Evolutionary conservation across 2,888 invertebrate species (phyloP).

Genomic region (Enoplolaimus lenunculus): DNA sequence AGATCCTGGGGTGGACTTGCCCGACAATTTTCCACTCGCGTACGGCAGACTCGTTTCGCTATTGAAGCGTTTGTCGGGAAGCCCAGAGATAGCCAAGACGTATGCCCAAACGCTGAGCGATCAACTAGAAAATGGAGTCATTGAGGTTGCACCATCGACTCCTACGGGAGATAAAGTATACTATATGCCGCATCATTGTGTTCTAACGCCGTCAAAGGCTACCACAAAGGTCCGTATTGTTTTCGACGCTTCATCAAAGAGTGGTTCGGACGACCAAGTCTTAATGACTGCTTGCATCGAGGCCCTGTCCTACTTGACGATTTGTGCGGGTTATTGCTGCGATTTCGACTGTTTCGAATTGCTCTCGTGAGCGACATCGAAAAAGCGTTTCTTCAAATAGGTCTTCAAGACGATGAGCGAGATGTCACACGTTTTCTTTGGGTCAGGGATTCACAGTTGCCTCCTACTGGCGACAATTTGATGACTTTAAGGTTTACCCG

Average conservation of each 20-base stretch:
- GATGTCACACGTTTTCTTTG: constrained; percentile 23
- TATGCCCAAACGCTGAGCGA: constrained; percentile 20
- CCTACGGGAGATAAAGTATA: constrained; percentile 1
- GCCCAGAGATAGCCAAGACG: constrained; percentile 3
- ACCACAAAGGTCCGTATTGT: constrained; percentile 26
- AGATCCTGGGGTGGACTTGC: neutral
- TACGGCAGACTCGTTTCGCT: neutral
- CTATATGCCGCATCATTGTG: constrained; percentile 25
- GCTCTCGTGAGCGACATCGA: constrained; percentile 25
- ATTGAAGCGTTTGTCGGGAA: neutral
- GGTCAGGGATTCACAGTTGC: constrained; percentile 2
- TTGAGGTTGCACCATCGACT: constrained; percentile 19
- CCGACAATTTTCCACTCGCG: constrained; percentile 13
- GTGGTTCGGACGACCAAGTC: neutral
- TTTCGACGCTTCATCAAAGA: constrained; percentile 23
- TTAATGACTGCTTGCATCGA: constrained; percentile 25
- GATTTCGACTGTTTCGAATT: constrained; percentile 17
- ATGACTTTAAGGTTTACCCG: neutral
- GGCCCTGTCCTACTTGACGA: constrained; percentile 25
- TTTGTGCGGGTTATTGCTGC: constrained; percentile 22
- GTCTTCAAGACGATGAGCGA: constrained; percentile 20
- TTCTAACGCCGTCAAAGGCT: constrained; percentile 22
- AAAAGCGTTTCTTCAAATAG: constrained; percentile 26
- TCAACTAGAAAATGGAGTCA: constrained; percentile 17
- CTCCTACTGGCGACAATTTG: constrained; percentile 7